A percentile compares a stretch with the other conserved stretches of the same genome.
phyloP scores from a whole-genome alignment of 2,888 invertebrate species.

The Synergus itoensis region DNA sequence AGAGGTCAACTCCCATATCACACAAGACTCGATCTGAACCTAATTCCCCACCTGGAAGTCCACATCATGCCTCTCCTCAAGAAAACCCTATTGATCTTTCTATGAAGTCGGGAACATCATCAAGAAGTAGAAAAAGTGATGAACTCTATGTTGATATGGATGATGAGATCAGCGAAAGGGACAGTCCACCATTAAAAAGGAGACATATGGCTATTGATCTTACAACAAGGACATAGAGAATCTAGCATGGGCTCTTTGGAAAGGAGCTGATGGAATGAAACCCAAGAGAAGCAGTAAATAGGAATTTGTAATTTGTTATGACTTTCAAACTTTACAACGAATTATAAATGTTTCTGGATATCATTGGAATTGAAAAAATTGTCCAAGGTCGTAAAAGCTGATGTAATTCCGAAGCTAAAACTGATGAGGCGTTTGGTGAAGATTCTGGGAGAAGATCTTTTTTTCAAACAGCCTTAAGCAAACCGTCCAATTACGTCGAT shows the following conservation, averaged over 20 bases:
- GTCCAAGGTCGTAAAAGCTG: neutral
- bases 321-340: neutral
- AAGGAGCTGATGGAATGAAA: constrained; percentile 1
- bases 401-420: no score
- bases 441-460: neutral
- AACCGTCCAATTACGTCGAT: constrained; percentile 6
- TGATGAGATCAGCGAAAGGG: constrained; percentile 73
- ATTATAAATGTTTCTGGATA: no score
- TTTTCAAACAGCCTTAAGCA: neutral
- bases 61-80: constrained; percentile 80
- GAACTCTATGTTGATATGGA: constrained; percentile 76
- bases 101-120: constrained; percentile 80
- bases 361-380: neutral
- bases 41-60: constrained; percentile 74
- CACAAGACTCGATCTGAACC: constrained; percentile 57
- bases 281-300: neutral
- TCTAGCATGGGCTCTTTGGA: neutral
- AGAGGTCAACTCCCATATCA: constrained; percentile 75
- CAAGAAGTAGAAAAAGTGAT: constrained; percentile 78
- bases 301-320: constrained; percentile 19
- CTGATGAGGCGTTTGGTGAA: neutral
- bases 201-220: constrained; percentile 69
- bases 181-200: constrained; percentile 79
- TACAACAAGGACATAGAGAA: constrained; percentile 63
- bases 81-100: constrained; percentile 91